Percentiles rank a stretch among this genome's conserved stretches.
phyloP scores from a whole-genome alignment of 1,140 invertebrate species.

The Ooceraea biroi region DNA sequence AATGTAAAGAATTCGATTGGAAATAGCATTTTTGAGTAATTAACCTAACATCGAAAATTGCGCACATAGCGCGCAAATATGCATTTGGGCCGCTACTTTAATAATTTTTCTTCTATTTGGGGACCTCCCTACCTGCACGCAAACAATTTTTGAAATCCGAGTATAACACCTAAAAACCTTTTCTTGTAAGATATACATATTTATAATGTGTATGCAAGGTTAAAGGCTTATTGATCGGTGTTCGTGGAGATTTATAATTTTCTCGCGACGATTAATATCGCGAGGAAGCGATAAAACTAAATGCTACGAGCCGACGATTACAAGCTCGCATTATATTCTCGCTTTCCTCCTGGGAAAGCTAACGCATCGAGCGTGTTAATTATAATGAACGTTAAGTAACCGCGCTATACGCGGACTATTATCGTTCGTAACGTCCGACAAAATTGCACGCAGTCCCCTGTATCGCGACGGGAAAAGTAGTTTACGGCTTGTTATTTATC shows the following conservation, averaged over 20 bases:
- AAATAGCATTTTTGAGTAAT: too few relatives aligned
- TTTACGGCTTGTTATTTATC: constrained; percentile 76
- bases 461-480: constrained; percentile 71
- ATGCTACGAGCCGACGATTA: constrained; percentile 81
- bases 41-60: too few relatives aligned
- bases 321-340: constrained; percentile 84
- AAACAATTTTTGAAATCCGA: too few relatives aligned
- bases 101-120: too few relatives aligned
- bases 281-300: constrained; percentile 76
- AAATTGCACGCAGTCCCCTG: constrained; percentile 69
- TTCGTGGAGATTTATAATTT: constrained; percentile 59
- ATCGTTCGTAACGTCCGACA: constrained; percentile 70
- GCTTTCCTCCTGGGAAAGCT: constrained; percentile 86
- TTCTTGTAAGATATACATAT: too few relatives aligned
- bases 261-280: constrained; percentile 57
- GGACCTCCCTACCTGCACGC: too few relatives aligned
- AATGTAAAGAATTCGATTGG: too few relatives aligned
- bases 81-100: too few relatives aligned
- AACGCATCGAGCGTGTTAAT: constrained; percentile 84
- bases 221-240: constrained; percentile 25
- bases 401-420: constrained; percentile 66
- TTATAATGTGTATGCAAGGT: neutral
- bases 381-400: constrained; percentile 86
- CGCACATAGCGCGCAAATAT: too few relatives aligned
- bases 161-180: too few relatives aligned